Conservation (phyloP, 2,797 vertebrate species). For the Malurus leucopterus region DNA sequence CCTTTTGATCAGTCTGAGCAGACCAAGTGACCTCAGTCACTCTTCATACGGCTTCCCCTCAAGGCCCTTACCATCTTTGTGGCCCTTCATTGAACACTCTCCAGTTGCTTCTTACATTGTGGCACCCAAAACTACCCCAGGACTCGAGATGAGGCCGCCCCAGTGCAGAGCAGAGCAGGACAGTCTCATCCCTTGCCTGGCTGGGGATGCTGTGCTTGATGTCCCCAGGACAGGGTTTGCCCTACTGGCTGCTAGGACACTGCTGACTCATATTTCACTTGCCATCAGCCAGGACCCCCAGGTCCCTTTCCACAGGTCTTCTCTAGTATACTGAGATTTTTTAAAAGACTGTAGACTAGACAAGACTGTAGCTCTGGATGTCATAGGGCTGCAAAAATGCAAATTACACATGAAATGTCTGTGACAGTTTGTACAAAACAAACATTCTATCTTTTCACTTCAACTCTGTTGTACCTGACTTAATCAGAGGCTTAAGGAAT, state of each 20-base stretch:
- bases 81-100: background rate
- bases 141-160: accelerated
- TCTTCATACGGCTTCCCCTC: accelerated
- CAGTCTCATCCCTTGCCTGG: accelerated
- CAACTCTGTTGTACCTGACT: background rate
- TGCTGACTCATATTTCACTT: background rate
- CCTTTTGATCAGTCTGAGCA: background rate
- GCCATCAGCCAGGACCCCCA: background rate
- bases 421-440: background rate
- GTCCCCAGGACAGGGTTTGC: accelerated
- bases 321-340: background rate
- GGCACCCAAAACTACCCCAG: background rate
- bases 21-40: background rate
- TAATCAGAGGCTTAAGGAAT: background rate
- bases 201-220: accelerated
- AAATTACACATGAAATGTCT: accelerated
- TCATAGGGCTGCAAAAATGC: background rate
- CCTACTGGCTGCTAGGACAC: background rate
- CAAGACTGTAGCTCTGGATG: background rate
- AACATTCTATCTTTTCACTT: background rate
- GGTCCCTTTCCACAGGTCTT: background rate
- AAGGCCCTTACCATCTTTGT: accelerated
- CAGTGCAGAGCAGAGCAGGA: accelerated
- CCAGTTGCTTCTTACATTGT: accelerated
- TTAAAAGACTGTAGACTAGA: background rate